Percentiles rank a stretch among this genome's conserved stretches.
These are phyloP conservation scores for Riptortus pedestris DNA, from an alignment of 1,140 invertebrate species.

Conservation along the genomic window DNA sequence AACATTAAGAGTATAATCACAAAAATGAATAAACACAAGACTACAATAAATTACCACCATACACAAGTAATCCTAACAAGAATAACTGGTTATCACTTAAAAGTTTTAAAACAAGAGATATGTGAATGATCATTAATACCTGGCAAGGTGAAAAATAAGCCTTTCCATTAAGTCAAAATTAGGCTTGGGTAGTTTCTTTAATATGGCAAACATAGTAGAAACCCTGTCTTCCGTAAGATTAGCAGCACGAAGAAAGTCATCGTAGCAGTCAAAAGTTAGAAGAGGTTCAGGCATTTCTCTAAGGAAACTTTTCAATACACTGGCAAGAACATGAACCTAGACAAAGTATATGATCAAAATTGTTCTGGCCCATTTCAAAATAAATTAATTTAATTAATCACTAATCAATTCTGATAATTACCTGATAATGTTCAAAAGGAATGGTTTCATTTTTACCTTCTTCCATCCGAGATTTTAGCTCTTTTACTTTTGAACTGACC, in stretches of 20 bases:
- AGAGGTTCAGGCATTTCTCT: constrained; percentile 87
- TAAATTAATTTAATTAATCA: not conserved
- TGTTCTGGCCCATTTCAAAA: not conserved
- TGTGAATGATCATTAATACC: too few species aligned
- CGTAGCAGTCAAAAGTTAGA: constrained; percentile 85
- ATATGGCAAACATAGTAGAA: constrained; percentile 69
- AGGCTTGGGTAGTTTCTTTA: constrained; percentile 78
- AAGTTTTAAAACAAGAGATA: too few species aligned
- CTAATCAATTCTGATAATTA: constrained; percentile 14
- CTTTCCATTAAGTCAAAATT: constrained; percentile 88
- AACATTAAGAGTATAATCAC: too few species aligned
- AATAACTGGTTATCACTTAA: too few species aligned
- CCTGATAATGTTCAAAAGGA: constrained; percentile 55
- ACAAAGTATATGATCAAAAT: constrained; percentile 35
- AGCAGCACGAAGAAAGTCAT: constrained; percentile 81
- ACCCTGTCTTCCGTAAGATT: constrained; percentile 76
- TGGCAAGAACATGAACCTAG: constrained; percentile 79
- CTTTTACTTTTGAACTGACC: constrained; percentile 58
- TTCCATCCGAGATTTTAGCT: constrained; percentile 61
- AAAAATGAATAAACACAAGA: too few species aligned
- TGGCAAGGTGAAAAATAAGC: constrained; percentile 83
- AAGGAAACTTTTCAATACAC: constrained; percentile 85
- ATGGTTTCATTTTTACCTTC: constrained; percentile 55
- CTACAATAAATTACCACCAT: too few species aligned
- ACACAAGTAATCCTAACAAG: too few species aligned